Evolutionary conservation across 2,113 vertebrate species (phyloP).

Genomic region (Nothocercus nigrocapillus): DNA sequence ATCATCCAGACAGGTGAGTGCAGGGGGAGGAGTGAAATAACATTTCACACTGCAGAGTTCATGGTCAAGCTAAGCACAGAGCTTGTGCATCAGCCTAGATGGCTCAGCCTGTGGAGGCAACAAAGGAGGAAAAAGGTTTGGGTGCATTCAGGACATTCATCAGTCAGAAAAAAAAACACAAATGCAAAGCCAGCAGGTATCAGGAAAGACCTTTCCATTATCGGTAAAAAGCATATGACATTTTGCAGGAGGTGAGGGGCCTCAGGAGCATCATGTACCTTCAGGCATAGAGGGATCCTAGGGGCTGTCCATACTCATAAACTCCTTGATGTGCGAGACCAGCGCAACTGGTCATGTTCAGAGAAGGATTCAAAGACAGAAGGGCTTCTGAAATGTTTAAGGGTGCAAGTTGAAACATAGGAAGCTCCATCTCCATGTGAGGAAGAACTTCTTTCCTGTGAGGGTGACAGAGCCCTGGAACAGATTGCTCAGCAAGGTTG

Average conservation of each 20-base stretch:
- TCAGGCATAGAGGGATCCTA: neutral
- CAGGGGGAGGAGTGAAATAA: neutral
- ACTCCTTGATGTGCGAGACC: neutral
- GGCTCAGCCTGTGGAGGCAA: neutral
- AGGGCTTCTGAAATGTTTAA: neutral
- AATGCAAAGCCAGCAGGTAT: neutral
- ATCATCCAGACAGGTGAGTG: neutral
- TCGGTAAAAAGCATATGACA: neutral
- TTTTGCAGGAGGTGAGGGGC: neutral
- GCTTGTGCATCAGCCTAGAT: neutral
- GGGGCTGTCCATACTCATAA: neutral
- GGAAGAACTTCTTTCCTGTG: too few species aligned
- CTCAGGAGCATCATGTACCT: fast-evolving
- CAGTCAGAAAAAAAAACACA: neutral
- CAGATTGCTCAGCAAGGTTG: too few species aligned
- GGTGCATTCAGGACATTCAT: neutral
- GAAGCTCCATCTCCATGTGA: too few species aligned
- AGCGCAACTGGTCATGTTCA: fast-evolving
- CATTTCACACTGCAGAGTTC: neutral
- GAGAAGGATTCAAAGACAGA: neutral
- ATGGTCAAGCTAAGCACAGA: fast-evolving
- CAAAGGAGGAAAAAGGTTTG: neutral
- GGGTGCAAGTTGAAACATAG: too few species aligned
- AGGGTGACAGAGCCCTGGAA: too few species aligned
- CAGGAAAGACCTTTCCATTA: neutral